These are phyloP conservation scores for Spermophilus dauricus DNA, from an alignment of 2,113 vertebrate species.

Conservation along the genomic window DNA sequence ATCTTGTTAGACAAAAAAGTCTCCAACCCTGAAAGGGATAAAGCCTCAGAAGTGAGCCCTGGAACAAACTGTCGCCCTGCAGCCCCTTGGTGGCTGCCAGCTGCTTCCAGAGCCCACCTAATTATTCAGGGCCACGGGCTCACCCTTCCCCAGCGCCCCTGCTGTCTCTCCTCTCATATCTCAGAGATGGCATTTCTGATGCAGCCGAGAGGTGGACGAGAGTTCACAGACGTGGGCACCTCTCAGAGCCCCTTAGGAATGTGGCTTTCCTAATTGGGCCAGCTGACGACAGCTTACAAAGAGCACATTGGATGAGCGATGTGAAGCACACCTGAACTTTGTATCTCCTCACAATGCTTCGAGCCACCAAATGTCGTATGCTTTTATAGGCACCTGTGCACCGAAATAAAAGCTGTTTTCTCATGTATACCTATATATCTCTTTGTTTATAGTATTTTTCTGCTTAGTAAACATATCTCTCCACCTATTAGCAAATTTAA, in stretches of 20 bases:
- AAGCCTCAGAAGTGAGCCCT: neutral
- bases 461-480: neutral
- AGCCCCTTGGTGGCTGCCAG: neutral
- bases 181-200: neutral
- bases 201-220: neutral
- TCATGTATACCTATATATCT: neutral
- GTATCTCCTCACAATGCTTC: neutral
- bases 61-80: accelerated
- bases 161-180: neutral
- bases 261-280: neutral
- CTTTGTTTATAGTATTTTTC: neutral
- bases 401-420: neutral
- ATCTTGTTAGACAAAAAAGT: constrained; percentile 51
- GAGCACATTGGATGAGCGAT: neutral
- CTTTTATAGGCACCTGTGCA: neutral
- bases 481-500: neutral
- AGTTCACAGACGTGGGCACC: neutral
- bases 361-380: neutral
- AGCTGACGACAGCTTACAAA: neutral
- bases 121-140: neutral
- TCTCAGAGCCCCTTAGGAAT: neutral
- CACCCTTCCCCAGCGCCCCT: neutral
- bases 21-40: neutral
- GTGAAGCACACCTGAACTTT: accelerated
- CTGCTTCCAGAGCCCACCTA: neutral